Base-by-base conservation (phyloP, 2,113 vertebrate species). In the Cromileptes altivelis region DNA sequence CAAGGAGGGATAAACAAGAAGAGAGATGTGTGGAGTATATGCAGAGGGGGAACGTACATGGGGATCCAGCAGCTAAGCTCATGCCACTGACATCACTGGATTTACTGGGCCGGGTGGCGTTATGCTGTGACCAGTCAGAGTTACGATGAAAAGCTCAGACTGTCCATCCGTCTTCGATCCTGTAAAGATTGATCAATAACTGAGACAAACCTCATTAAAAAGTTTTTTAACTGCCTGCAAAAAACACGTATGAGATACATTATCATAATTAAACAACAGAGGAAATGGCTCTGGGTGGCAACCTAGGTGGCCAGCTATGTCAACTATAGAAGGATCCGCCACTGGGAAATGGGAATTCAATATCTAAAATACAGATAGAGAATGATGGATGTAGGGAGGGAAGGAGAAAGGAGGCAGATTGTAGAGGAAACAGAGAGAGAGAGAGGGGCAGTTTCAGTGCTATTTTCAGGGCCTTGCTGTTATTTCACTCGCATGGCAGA, bases 401-500 rank as follows among this genome's bases (percentile, higher is more conserved):
- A 68, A 17, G 0, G 57, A 62, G 19, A 76, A 49, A 75, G 70
- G 25, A 62, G 14, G 57, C 60, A 55, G 64, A 56, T 40, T 63
- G 61, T 40, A 33, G 53, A 77, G 78, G 19, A 49, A 53, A n/a
- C 3, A 30, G 27, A 62, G 25, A 11, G 27, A 62, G 25, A 11
- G 18, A 81, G 64, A 53, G 17, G 50, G 62, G 30, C 58, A 55
- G 52, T 50, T 45, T 70, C 42, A 72, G 52, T 27, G 80, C 70
- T 75, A 72, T 88, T 90, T 90, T 67, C 86, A 81, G 78, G 82
- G 63, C 68, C 86, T 85, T 60, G 73, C 57, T 85, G 82, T 88
- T 89, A 53, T 85, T 85, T 82, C 40, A 47, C 82, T 87, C 78
- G 63, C 87, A 86, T 74, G 84, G 87, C 80, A 83, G 49, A 75